Percentiles rank a stretch among this genome's conserved stretches.
Evolutionary conservation across 2,888 invertebrate species (phyloP).

Genomic region (Lepeophtheirus nordmannii): DNA sequence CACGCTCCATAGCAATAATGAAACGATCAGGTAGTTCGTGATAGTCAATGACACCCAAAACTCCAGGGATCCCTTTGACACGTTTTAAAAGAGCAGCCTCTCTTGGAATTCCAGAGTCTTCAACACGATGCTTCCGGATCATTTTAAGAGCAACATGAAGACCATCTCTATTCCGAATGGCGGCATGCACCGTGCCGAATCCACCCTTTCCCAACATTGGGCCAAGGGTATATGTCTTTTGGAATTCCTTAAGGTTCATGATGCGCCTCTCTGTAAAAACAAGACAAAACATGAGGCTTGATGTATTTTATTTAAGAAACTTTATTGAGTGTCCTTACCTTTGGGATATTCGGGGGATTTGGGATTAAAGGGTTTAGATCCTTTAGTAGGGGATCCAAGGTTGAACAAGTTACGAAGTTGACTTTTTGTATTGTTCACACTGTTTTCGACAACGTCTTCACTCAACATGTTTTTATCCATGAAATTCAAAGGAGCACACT

Average conservation of each 20-base stretch:
- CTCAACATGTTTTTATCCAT: too few relatives aligned
- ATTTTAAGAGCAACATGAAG: constrained; percentile 27
- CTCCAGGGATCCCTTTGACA: constrained; percentile 34
- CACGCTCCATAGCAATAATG: constrained; percentile 39
- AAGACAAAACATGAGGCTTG: background rate
- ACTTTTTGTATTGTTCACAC: too few relatives aligned
- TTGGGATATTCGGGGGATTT: too few relatives aligned
- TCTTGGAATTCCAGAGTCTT: constrained; percentile 35
- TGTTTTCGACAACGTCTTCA: too few relatives aligned
- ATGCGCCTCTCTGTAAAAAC: background rate
- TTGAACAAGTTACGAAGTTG: too few relatives aligned
- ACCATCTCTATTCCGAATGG: constrained; percentile 14
- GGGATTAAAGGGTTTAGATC: too few relatives aligned
- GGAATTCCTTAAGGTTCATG: constrained; percentile 13
- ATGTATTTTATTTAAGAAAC: too few relatives aligned
- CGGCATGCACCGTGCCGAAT: constrained; percentile 25
- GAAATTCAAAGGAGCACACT: too few relatives aligned
- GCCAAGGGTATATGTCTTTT: constrained; percentile 10
- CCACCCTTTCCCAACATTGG: constrained; percentile 25
- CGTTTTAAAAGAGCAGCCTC: constrained; percentile 37
- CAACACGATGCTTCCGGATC: constrained; percentile 27
- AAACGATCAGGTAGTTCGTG: constrained; percentile 36
- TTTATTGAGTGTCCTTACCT: too few relatives aligned
- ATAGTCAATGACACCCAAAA: constrained; percentile 37
- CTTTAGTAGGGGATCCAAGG: too few relatives aligned